Conservation (phyloP, 2,113 vertebrate genomes). For the Marmota flaviventris region DNA sequence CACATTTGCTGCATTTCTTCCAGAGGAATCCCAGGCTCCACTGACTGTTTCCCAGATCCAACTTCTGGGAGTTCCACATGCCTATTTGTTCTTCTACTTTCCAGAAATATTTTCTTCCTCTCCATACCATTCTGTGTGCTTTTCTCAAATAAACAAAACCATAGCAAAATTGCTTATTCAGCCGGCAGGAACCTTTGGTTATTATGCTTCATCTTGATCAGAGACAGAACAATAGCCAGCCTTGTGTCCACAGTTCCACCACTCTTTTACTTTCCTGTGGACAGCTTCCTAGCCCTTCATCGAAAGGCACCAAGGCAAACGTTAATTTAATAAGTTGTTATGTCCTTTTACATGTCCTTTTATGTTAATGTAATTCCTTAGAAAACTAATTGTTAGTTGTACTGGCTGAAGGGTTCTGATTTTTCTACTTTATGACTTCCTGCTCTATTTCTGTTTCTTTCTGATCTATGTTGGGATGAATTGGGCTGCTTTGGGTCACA, state of each 20-base stretch:
- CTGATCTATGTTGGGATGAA: not conserved
- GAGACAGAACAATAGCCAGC: not conserved
- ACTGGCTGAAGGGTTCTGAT: not conserved
- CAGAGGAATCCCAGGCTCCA: rapidly evolving
- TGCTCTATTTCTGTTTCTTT: not conserved
- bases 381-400: not conserved
- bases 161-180: not conserved
- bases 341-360: not conserved
- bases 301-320: not conserved
- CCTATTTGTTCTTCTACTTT: not conserved
- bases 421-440: not conserved
- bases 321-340: not conserved
- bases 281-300: not conserved
- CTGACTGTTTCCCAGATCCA: not conserved
- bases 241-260: not conserved
- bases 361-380: not conserved
- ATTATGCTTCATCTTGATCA: not conserved
- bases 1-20: not conserved
- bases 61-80: not conserved
- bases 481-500: not conserved
- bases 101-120: not conserved
- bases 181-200: not conserved
- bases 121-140: not conserved
- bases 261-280: not conserved
- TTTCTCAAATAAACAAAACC: not conserved